Percentiles rank a stretch among this genome's conserved stretches.
Conservation (phyloP, 2,113 vertebrate species). For the Bagarius yarrelli region DNA sequence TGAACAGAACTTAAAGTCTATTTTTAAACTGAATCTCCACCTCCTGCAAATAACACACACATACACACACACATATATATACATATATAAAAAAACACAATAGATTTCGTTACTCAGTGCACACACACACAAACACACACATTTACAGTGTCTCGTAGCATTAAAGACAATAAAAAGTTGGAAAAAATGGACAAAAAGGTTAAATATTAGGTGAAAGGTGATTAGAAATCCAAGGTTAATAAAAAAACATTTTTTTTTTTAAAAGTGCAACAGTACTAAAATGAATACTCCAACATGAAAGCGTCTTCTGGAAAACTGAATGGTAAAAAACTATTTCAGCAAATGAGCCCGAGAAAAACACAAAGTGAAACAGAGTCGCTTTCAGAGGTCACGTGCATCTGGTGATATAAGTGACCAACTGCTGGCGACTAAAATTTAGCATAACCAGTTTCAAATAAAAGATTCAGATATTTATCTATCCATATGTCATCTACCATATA, state of each 20-base stretch:
- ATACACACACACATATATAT: conserved; percentile 20
- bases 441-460: too few relatives aligned
- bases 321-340: background rate
- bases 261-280: background rate
- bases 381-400: too few relatives aligned
- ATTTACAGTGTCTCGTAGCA: background rate
- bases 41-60: conserved; percentile 24
- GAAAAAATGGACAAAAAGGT: conserved; percentile 19
- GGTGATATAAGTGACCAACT: too few relatives aligned
- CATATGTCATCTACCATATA: too few relatives aligned
- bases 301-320: background rate
- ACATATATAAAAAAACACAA: conserved; percentile 14
- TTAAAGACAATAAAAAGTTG: conserved; percentile 34
- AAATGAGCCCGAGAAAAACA: background rate
- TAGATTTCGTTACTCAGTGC: conserved; percentile 8
- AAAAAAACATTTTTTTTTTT: background rate
- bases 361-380: background rate
- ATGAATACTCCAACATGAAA: background rate
- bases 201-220: conserved; percentile 4
- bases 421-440: too few relatives aligned
- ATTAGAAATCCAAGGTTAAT: background rate
- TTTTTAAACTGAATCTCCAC: conserved; percentile 44
- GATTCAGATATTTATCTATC: too few relatives aligned
- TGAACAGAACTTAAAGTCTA: background rate
- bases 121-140: conserved; percentile 41